Evolutionary conservation across 2,888 invertebrate species (phyloP).

Genomic region (Mythimna impura): DNA sequence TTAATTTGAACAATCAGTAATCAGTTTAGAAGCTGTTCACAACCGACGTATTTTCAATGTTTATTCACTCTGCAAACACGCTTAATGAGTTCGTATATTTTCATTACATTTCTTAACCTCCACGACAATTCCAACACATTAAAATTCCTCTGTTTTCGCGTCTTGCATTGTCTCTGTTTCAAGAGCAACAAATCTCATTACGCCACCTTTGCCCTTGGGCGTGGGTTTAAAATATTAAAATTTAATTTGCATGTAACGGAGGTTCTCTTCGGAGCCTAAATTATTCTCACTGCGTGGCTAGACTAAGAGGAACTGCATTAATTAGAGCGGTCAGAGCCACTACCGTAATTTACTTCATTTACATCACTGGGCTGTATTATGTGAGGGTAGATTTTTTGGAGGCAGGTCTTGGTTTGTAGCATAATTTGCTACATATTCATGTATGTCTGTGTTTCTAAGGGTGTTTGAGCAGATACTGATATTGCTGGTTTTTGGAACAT

Average conservation of each 20-base stretch:
- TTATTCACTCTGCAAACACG: neutral
- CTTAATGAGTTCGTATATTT: neutral
- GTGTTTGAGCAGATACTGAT: neutral
- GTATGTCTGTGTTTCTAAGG: neutral
- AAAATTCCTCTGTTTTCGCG: conserved; percentile 17
- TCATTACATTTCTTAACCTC: neutral
- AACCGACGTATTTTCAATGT: neutral
- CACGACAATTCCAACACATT: neutral
- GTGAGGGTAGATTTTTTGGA: conserved; percentile 16
- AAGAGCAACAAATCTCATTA: conserved; percentile 62
- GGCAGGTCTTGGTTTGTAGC: neutral
- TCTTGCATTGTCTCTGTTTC: conserved; percentile 39
- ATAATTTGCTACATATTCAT: conserved; percentile 1
- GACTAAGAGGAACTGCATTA: conserved; percentile 64
- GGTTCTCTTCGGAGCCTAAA: conserved; percentile 60
- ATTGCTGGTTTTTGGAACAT: neutral
- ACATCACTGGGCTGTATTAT: conserved; percentile 20
- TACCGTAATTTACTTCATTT: conserved; percentile 64
- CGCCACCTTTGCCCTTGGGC: conserved; percentile 48
- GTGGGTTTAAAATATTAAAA: conserved; percentile 71
- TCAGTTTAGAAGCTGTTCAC: neutral
- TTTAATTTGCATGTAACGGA: conserved; percentile 70
- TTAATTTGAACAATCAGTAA: no score
- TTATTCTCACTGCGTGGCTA: conserved; percentile 70
- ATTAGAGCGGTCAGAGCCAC: conserved; percentile 61